A percentile compares a stretch with the other conserved stretches of the same genome.
phyloP scores from a whole-genome alignment of 2,797 vertebrate genomes.

The Rhadinocentrus ornatus region DNA sequence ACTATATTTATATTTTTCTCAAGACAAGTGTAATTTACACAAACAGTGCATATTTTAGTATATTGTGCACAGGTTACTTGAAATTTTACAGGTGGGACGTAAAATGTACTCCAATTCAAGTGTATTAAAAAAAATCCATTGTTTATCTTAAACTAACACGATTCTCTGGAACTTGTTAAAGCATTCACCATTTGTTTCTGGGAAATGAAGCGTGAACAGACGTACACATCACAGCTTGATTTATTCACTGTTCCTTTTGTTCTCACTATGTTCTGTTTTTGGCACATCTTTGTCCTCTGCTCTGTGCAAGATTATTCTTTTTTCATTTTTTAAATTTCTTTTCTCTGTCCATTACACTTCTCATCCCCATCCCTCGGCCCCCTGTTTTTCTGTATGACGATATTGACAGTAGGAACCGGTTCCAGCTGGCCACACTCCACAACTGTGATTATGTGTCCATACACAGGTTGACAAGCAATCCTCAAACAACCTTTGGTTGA shows the following conservation, averaged over 20 bases:
- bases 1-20: no score
- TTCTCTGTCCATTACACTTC: conserved; percentile 46
- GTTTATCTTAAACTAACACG: neutral
- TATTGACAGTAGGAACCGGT: conserved; percentile 72
- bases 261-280: conserved; percentile 16
- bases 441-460: conserved; percentile 27
- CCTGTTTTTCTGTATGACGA: conserved; percentile 66
- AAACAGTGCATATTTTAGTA: no score
- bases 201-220: conserved; percentile 18
- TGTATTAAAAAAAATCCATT: neutral
- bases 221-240: conserved; percentile 4
- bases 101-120: no score
- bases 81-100: no score
- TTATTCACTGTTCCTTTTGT: conserved; percentile 17
- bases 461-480: conserved; percentile 29
- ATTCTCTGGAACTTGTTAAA: conserved; percentile 11
- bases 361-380: conserved; percentile 24
- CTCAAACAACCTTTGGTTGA: conserved; percentile 33
- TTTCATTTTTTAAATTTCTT: conserved; percentile 36
- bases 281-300: conserved; percentile 39
- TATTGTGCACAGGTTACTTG: no score
- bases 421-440: conserved; percentile 72
- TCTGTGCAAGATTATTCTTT: conserved; percentile 66
- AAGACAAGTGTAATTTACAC: no score
- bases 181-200: neutral